phyloP scores from a whole-genome alignment of 2,113 vertebrate species.

The Perccottus glenii region DNA sequence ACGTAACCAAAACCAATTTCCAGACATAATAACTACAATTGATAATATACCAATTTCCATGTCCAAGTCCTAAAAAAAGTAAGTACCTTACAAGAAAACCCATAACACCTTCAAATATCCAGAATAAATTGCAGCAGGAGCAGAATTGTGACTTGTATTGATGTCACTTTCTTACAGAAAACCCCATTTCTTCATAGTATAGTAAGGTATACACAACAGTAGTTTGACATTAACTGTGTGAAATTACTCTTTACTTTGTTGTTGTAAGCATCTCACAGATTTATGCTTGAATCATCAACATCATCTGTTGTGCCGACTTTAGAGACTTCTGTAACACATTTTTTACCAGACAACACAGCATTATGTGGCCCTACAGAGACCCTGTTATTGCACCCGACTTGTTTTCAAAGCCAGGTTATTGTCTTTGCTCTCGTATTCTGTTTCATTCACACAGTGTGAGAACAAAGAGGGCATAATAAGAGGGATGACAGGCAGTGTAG shows the following conservation, averaged over 20 bases:
- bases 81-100: no score
- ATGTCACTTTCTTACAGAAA: no score
- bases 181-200: no score
- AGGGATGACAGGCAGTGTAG: constrained; percentile 2
- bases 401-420: constrained; percentile 14
- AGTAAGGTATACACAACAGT: no score
- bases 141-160: no score
- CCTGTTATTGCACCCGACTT: not conserved
- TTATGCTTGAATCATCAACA: not conserved
- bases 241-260: not conserved
- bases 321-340: constrained; percentile 1
- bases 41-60: no score
- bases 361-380: constrained; percentile 1
- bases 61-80: no score
- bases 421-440: constrained; percentile 7
- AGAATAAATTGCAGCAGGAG: no score
- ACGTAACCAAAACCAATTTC: no score
- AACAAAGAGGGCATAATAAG: constrained; percentile 3
- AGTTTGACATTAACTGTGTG: not conserved
- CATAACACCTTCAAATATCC: no score
- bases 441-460: constrained; percentile 8
- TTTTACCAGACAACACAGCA: not conserved
- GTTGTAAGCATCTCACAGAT: not conserved
- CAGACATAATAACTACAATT: no score
- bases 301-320: not conserved